These are phyloP conservation scores for Heterotilapia buettikoferi DNA, from an alignment of 2,113 vertebrate species.

Conservation along the genomic window DNA sequence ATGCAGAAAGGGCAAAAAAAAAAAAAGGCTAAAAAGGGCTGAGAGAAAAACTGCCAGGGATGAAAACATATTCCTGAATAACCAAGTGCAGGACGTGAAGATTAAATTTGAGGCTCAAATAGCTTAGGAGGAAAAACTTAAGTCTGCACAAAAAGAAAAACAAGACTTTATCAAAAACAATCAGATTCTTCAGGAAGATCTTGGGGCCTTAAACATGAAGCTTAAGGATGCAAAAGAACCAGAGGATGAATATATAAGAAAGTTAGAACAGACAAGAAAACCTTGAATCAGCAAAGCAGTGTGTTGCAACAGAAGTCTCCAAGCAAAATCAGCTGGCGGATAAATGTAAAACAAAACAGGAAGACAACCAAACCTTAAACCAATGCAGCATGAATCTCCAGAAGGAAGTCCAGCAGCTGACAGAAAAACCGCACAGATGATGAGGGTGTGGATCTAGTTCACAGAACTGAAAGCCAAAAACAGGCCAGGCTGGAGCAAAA, in stretches of 20 bases:
- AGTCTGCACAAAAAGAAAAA: neutral
- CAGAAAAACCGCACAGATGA: rapidly evolving
- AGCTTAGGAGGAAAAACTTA: neutral
- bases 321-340: neutral
- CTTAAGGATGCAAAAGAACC: neutral
- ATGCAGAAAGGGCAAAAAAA: neutral
- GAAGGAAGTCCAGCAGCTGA: neutral
- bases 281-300: neutral
- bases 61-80: neutral
- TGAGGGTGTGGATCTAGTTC: neutral
- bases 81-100: neutral
- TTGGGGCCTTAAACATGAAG: neutral
- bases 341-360: neutral
- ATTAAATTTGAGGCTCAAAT: neutral
- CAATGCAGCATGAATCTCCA: neutral
- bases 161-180: neutral
- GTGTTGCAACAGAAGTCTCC: neutral
- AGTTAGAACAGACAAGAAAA: neutral
- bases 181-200: neutral
- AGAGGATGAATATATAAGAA: neutral
- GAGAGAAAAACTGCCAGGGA: neutral
- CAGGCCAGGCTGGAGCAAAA: neutral
- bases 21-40: too few species aligned
- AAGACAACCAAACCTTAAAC: neutral
- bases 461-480: neutral